Conservation (phyloP, 2,113 vertebrate species). For the Bolborhynchus lineola region DNA sequence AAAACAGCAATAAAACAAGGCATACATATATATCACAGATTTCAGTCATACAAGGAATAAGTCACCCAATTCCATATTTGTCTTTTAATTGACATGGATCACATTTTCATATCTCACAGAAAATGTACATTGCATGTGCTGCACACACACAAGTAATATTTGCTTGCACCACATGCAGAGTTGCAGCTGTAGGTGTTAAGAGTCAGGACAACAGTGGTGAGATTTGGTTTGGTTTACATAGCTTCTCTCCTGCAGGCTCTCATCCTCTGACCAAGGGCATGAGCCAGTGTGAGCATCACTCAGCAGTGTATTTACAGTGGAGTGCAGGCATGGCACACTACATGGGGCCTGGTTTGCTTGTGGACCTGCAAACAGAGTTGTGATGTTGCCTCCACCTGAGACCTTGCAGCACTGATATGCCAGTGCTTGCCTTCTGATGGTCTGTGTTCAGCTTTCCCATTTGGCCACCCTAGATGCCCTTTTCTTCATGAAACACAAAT, state of each 20-base stretch:
- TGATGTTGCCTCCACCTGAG: accelerated
- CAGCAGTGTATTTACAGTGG: not conserved
- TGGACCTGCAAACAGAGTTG: not conserved
- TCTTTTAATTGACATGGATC: too few species aligned
- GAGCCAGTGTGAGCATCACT: not conserved
- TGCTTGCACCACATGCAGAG: not conserved
- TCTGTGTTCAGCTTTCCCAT: not conserved
- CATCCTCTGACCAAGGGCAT: not conserved
- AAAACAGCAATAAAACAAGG: too few species aligned
- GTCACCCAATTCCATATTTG: too few species aligned
- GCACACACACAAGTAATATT: not conserved
- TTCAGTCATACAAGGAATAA: too few species aligned
- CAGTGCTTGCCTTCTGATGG: not conserved
- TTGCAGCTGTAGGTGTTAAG: not conserved
- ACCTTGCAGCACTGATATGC: accelerated
- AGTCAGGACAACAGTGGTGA: not conserved
- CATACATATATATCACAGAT: too few species aligned
- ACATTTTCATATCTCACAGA: too few species aligned
- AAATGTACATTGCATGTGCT: not conserved
- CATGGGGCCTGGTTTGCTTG: accelerated
- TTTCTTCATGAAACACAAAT: not conserved
- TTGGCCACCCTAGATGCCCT: not conserved
- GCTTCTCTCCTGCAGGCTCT: not conserved
- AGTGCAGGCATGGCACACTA: accelerated
- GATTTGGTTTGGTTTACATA: not conserved